Base-by-base conservation (phyloP, 2,797 vertebrate genomes). In the Hypotaenidia okinawae region DNA sequence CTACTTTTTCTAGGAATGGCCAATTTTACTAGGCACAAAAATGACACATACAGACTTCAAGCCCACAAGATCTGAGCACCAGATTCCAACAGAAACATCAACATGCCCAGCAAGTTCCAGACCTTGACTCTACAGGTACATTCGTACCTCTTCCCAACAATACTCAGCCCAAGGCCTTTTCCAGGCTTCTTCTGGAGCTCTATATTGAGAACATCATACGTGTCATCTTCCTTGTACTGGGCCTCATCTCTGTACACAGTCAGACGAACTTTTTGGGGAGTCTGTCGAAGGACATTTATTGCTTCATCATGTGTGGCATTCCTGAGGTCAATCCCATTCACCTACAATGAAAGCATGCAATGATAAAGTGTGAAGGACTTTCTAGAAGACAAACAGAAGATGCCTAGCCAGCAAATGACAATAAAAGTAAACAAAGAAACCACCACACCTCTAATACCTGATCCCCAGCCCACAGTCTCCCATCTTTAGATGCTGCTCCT, bases 401-500 rank as follows among this genome's bases (percentile, higher is more conserved):
- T 9, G 18, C 5, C 28, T 67, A 47, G 5, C 3, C 33, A 79
- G 39, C 22, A 89, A 54, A 61, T 6, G 28, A 58, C 23, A 84
- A 52, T 15, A 52, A 57, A 91, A 27, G 57, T 35, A 23, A 67
- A 5, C 7, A 51, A 93, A 54, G 37, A 82, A 76, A 28, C 32
- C 23, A 64, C 9, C 64, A 16, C 95, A 99, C 99, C 99, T 99
- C 99, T 59, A 99, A 97, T 96, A 99, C 99, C 96, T 99, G 99
- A 97, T 99, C 99, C 74, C 99, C 99, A 83, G 99, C 99, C 99
- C 99, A 99, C 1, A 99, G 98, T 61, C 99, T 97, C 73, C 99
- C 99, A 82, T 99, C 99, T 98, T 99, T 99, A 63, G 99, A 99
- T 30, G 99, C 99, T 41, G 99, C 99, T 81, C 99, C 99, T 97